phyloP scores from a whole-genome alignment of 2,113 vertebrate genomes.

The Gyps fulvus region DNA sequence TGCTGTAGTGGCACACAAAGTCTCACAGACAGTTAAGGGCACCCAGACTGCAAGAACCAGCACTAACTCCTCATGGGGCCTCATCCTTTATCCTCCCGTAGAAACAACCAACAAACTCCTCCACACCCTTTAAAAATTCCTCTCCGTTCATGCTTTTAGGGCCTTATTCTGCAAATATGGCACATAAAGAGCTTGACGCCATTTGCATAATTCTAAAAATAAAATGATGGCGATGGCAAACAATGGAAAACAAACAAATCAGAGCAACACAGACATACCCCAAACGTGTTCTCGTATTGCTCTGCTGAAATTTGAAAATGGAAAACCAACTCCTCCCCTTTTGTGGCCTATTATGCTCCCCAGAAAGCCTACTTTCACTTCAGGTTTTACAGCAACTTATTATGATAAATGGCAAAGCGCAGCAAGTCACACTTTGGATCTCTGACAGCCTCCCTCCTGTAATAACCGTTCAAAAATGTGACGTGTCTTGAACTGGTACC shows the following conservation, averaged over 20 bases:
- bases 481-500: background rate
- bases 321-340: background rate
- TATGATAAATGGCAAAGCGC: background rate
- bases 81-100: background rate
- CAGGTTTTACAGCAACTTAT: background rate
- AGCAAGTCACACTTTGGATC: background rate
- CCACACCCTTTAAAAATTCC: background rate
- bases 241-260: background rate
- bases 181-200: accelerated
- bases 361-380: background rate
- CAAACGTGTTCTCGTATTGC: accelerated
- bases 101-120: background rate
- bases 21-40: background rate
- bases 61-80: background rate
- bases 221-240: background rate
- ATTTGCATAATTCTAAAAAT: background rate
- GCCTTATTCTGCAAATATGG: background rate
- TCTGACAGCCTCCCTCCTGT: background rate
- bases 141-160: background rate
- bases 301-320: background rate
- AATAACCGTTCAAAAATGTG: background rate
- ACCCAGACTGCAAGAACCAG: background rate
- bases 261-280: background rate
- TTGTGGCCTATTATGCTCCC: background rate
- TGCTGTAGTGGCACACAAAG: background rate